Base-by-base conservation (phyloP, 2,797 vertebrate species). In the Myripristis murdjan region DNA sequence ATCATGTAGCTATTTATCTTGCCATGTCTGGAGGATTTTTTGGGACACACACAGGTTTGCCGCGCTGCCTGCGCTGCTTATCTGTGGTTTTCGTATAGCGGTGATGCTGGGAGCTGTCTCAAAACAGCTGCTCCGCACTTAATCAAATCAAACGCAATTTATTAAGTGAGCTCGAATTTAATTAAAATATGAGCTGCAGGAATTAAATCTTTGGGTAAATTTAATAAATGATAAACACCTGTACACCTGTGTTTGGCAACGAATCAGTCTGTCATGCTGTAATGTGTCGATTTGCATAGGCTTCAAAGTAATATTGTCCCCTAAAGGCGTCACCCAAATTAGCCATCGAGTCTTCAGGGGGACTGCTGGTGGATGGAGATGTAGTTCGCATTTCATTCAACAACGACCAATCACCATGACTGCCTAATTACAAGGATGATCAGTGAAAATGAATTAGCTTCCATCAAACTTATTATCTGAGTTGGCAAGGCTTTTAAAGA, bases 151-250 rank as follows among this genome's bases (percentile, higher is more conserved):
- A 90, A 88, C 67, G 74, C 88, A 93, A 92, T 93, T 93, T 91
- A 94, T 95, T 92, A 90, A 85, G 77, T 79, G 81, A 85, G 85
- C 82, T 49, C 33, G 70, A 87, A 89, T 92, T 86, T 91, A 94
- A 94, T 94, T 93, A 93, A 92, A 93, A 90, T 61, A 54, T 63
- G 76, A 89, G 89, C 86, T 75, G 64, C 82, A 68, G 73, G 87
- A 93, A 93, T 93, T 90, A 83, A 92, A 89, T 93, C 85, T 87
- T 86, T 79, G 86, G 83, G 84, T 81, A 86, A 87, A 92, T 90
- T 73, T 89, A 91, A 93, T 92, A 91, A 93, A 88, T 86, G 82
- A 88, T 85, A 89, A 92, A 94, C 93, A 95, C 92, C 93, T 95
- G 93, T 91, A 90, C 88, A 87, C 79, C 81, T 82, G 83, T 74